Evolutionary conservation across 1,140 invertebrate genomes (phyloP).

Genomic region (Coboldia fuscipes): DNA sequence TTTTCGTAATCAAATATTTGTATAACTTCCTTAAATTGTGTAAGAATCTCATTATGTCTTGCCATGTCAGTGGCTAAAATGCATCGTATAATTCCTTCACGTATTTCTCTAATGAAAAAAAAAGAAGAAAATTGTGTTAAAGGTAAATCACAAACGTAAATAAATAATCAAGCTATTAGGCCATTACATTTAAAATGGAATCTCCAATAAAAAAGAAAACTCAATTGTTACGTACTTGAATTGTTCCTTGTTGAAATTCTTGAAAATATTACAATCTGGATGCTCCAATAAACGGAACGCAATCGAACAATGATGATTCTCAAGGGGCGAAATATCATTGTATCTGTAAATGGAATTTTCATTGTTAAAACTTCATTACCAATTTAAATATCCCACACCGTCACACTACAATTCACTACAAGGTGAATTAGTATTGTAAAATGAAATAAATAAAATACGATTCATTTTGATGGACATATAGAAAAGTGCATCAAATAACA

Average conservation of each 20-base stretch:
- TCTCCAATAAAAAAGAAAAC: neutral
- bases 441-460: too few species aligned
- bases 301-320: conserved; percentile 78
- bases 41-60: conserved; percentile 66
- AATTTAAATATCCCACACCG: too few species aligned
- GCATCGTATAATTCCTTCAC: conserved; percentile 67
- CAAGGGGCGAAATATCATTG: conserved; percentile 74
- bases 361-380: too few species aligned
- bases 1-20: conserved; percentile 54
- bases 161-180: neutral
- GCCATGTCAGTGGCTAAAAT: conserved; percentile 77
- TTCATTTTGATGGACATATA: too few species aligned
- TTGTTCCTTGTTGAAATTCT: conserved; percentile 36
- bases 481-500: too few species aligned
- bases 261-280: conserved; percentile 56
- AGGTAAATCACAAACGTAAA: neutral
- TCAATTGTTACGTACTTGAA: conserved; percentile 26
- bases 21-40: conserved; percentile 45
- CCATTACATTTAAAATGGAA: neutral
- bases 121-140: neutral
- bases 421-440: too few species aligned
- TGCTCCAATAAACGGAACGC: conserved; percentile 61
- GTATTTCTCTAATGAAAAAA: conserved; percentile 23
- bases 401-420: too few species aligned
- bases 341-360: conserved; percentile 28